Evolutionary conservation across 2,113 vertebrate species (phyloP).

Genomic region (Percopsis transmontana): DNA sequence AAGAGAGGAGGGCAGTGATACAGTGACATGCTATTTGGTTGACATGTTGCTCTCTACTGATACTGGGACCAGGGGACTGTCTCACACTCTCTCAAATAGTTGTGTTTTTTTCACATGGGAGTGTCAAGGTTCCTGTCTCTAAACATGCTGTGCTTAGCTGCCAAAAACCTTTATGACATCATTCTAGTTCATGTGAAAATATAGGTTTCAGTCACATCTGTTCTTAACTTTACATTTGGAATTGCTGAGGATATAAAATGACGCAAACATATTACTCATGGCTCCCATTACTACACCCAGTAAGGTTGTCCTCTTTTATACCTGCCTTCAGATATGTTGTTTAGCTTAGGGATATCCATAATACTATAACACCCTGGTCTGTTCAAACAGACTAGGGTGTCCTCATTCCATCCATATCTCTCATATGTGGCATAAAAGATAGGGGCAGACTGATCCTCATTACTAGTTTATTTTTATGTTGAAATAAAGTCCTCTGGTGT

Average conservation of each 20-base stretch:
- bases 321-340: background rate
- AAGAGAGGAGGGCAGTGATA: background rate
- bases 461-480: constrained; percentile 14
- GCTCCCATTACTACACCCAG: background rate
- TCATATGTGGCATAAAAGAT: constrained; percentile 18
- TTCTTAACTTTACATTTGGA: background rate
- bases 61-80: background rate
- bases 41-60: background rate
- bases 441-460: constrained; percentile 18
- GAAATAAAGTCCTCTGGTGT: constrained; percentile 5
- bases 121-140: background rate
- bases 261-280: no score
- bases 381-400: background rate
- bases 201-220: background rate
- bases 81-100: background rate
- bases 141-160: background rate
- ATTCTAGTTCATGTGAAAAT: background rate
- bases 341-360: background rate
- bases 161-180: background rate
- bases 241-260: no score
- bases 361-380: background rate
- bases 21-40: no score
- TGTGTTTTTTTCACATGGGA: background rate
- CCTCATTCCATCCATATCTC: no score
- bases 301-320: no score